phyloP scores from a whole-genome alignment of 2,888 invertebrate genomes.

The Agrilus cyanescens region DNA sequence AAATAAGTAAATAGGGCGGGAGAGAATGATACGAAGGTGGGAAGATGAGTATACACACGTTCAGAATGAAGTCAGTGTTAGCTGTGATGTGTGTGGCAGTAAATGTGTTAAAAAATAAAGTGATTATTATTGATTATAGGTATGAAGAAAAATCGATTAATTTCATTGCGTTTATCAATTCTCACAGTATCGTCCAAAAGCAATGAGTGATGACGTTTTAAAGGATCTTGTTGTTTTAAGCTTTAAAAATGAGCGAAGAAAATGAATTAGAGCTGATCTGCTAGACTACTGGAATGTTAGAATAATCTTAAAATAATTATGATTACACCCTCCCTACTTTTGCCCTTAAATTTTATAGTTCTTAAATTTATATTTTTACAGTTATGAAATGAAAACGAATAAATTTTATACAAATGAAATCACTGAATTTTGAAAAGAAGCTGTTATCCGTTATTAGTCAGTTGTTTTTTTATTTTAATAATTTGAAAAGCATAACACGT shows the following conservation, averaged over 20 bases:
- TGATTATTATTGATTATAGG: not conserved
- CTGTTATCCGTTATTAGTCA: slow-evolving; percentile 1
- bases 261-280: not conserved
- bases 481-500: no score
- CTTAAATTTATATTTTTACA: not conserved
- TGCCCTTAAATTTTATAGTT: not conserved
- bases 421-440: slow-evolving; percentile 1
- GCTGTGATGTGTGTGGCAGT: not conserved
- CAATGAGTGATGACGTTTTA: no score
- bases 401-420: not conserved
- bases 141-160: no score
- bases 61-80: no score
- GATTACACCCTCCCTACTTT: not conserved
- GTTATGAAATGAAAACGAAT: not conserved
- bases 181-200: no score
- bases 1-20: not conserved
- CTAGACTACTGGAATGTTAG: not conserved
- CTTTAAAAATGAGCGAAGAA: not conserved
- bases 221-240: not conserved
- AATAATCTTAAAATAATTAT: not conserved
- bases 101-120: not conserved
- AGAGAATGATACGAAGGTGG: not conserved
- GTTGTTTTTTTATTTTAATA: not conserved
- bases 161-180: no score
- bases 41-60: no score